Percentiles rank a stretch among this genome's conserved stretches.
Evolutionary conservation across 2,113 vertebrate genomes (phyloP).

Genomic region (Capreolus pygargus): DNA sequence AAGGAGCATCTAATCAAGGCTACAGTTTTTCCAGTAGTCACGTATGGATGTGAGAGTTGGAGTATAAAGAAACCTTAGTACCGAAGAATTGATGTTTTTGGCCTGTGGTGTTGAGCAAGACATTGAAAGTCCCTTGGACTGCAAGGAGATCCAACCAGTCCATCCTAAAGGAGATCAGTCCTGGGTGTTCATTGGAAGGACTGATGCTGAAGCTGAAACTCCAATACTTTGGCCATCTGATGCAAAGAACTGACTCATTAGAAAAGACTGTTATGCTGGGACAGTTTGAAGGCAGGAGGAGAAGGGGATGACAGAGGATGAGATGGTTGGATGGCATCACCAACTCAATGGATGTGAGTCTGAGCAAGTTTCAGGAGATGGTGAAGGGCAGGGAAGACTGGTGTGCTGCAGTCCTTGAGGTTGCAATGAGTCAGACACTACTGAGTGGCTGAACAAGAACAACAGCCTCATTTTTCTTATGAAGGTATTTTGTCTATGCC

Average conservation of each 20-base stretch:
- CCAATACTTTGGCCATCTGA: not conserved
- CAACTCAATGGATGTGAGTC: not conserved
- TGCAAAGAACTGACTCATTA: not conserved
- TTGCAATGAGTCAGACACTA: not conserved
- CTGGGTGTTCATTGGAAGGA: not conserved
- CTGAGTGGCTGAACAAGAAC: not conserved
- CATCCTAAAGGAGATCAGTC: not conserved
- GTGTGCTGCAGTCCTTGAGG: not conserved
- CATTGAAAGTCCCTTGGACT: not conserved
- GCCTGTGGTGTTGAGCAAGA: not conserved
- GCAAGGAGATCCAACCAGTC: not conserved
- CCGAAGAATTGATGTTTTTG: not conserved
- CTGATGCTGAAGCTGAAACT: not conserved
- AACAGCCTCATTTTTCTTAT: not conserved
- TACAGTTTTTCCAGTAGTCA: not conserved
- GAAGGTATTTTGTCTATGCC: not conserved
- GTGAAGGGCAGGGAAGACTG: not conserved
- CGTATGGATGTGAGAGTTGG: not conserved
- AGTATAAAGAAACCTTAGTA: not conserved
- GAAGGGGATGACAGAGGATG: not conserved
- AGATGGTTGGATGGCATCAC: not conserved
- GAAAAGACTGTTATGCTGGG: not conserved
- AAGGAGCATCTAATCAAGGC: not conserved
- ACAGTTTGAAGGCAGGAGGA: not conserved
- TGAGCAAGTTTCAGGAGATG: not conserved